Conservation (phyloP, 2,797 vertebrate species). For the Limosa lapponica region DNA sequence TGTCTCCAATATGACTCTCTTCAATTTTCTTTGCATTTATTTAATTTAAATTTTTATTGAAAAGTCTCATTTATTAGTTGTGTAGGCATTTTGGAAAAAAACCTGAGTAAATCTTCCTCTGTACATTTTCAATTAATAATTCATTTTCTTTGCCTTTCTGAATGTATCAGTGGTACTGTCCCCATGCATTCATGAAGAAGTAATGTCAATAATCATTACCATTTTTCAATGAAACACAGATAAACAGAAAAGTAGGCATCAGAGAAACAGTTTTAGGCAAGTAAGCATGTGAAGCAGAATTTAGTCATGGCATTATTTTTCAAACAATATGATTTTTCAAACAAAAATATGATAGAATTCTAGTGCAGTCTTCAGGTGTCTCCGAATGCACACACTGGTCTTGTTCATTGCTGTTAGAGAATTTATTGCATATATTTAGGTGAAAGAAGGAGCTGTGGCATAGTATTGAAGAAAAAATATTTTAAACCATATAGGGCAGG, state of each 20-base stretch:
- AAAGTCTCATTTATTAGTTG: neutral
- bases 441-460: neutral
- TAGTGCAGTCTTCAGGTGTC: neutral
- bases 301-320: neutral
- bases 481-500: neutral
- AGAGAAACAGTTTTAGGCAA: neutral
- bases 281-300: neutral
- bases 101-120: neutral
- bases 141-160: neutral
- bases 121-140: neutral
- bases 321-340: neutral
- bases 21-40: neutral
- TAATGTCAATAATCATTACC: neutral
- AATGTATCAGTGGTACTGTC: neutral
- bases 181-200: neutral
- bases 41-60: neutral
- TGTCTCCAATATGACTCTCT: neutral
- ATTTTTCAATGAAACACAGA: neutral
- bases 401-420: neutral
- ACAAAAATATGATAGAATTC: neutral
- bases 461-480: neutral
- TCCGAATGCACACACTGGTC: neutral
- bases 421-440: neutral
- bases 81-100: neutral
- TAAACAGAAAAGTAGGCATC: neutral